Conservation (phyloP, 2,113 vertebrate genomes). For the Brienomyrus brachyistius region DNA sequence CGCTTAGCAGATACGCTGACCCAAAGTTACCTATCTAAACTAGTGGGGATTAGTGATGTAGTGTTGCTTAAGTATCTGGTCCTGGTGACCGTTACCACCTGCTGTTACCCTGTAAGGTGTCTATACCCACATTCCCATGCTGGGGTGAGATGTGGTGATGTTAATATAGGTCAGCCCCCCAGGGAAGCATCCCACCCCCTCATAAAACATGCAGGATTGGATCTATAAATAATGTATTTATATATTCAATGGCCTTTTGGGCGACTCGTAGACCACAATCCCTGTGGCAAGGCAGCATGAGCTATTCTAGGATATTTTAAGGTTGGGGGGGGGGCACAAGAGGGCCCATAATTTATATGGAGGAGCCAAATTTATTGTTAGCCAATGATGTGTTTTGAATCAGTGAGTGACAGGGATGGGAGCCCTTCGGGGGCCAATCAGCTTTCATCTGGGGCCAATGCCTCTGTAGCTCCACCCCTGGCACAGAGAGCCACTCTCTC, state of each 20-base stretch:
- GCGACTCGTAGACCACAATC: slow-evolving; percentile 33
- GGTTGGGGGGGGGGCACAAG: not conserved
- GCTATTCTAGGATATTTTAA: not conserved
- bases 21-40: not conserved
- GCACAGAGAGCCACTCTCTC: not conserved
- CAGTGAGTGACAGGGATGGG: not conserved
- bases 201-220: slow-evolving; percentile 59
- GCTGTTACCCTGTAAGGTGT: not conserved
- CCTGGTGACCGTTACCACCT: not conserved
- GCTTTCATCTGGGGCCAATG: not conserved
- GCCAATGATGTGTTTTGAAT: not conserved
- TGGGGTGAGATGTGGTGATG: not conserved
- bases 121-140: not conserved
- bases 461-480: not conserved
- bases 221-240: slow-evolving; percentile 61
- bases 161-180: not conserved
- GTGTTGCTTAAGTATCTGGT: not conserved
- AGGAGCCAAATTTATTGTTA: not conserved
- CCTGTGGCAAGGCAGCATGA: not conserved
- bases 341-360: not conserved
- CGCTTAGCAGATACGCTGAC: not conserved
- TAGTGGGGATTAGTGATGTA: not conserved
- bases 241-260: slow-evolving; percentile 55
- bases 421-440: not conserved
- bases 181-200: slow-evolving; percentile 32